Percentiles rank a stretch among this genome's conserved stretches.
Conservation (phyloP, 2,797 vertebrate species). For the Fringilla coelebs region DNA sequence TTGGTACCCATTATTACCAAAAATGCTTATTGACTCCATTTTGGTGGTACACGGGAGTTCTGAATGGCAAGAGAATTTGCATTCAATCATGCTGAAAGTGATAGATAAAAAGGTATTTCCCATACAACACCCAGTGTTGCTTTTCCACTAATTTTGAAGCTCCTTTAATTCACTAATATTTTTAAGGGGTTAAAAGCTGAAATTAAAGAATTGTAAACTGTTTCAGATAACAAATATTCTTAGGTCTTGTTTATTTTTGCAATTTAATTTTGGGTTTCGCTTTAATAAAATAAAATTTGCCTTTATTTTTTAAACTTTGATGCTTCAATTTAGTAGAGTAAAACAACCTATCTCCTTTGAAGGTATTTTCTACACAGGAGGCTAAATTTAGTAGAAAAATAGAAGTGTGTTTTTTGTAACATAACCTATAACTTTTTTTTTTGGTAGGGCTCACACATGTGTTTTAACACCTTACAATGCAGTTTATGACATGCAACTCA, state of each 20-base stretch:
- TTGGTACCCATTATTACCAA: background rate
- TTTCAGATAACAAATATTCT: background rate
- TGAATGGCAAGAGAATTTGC: background rate
- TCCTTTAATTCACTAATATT: background rate
- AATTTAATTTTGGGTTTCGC: background rate
- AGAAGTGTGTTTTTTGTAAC: background rate
- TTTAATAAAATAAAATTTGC: background rate
- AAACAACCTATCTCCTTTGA: background rate
- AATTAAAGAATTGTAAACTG: background rate
- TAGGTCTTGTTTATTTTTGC: background rate
- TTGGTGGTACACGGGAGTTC: background rate
- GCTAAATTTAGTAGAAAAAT: background rate
- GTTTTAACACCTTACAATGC: background rate
- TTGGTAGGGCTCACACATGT: fast-evolving
- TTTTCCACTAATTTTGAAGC: background rate
- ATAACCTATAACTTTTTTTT: background rate
- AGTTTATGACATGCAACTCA: background rate
- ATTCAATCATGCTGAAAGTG: background rate
- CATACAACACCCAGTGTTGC: background rate
- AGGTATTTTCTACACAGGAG: background rate
- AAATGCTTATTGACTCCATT: background rate
- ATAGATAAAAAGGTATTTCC: background rate
- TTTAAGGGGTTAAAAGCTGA: background rate
- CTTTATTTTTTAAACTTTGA: background rate
- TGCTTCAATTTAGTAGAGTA: background rate